Base-by-base conservation (phyloP, 2,888 invertebrate genomes). In the Spatulosminthurus flaviceps region DNA sequence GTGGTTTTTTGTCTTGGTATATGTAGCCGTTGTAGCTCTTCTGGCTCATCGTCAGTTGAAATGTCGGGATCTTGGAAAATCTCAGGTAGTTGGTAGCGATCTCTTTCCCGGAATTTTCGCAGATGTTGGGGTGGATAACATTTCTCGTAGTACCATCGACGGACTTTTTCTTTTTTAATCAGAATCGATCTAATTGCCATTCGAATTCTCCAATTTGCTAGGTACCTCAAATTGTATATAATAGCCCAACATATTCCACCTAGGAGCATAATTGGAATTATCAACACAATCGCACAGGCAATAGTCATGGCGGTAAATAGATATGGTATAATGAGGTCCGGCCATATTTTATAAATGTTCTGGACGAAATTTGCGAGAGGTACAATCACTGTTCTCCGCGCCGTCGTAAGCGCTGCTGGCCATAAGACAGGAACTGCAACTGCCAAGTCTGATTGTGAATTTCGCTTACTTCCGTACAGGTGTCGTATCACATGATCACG, bases 21-120 rank as follows among this genome's bases (percentile, higher is more conserved):
- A n/a, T 11, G 74, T 11, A 42, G 61, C 21, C 74, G 66, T 34
- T n/a, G n/a, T 29, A 79, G 42, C 29, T 79, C 78, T 11, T 16
- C 42, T 16, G 78, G 78, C 34, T 79, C 78, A 43, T 79, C 78
- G 22, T 79, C 78, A 73, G 64, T 71, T 16, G 26, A 7, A 5
- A 64, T 0, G 29, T 79, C 78, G 11, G 78, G 43, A 29, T 73
- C 21, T 43, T 79, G 78, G 41, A 79, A 79, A n/a, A 22, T 13
- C 72, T 66, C 43, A 1, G 78, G 78, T 67, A 79, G 21, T 29
- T 64, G 66, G 21, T 79, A 79, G 7, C 73, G 64, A 66, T 79
- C 73, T n/a, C 78, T 41, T 22, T 78, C 78, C 2, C 60, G 72
- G 13, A 72, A 71, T 42, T 79, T 79, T 0, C 78, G 64, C 5